Percentiles rank a stretch among this genome's conserved stretches.
phyloP scores from a whole-genome alignment of 1,140 invertebrate species.

The Uloborus diversus region DNA sequence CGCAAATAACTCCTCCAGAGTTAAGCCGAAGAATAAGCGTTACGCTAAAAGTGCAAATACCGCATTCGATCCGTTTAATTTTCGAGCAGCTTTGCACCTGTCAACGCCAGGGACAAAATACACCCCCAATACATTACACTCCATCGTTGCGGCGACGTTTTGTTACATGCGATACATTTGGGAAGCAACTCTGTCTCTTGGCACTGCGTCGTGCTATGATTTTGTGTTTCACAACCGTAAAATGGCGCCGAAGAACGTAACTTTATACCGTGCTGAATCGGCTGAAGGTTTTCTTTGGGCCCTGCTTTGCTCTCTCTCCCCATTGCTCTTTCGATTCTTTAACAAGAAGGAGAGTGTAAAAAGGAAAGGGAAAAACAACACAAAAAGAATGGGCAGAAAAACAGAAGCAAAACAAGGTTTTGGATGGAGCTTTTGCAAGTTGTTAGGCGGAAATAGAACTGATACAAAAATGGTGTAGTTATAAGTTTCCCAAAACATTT shows the following conservation, averaged over 20 bases:
- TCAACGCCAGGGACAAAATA: slow-evolving; percentile 31
- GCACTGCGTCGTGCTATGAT: too few relatives aligned
- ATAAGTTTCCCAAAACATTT: neutral
- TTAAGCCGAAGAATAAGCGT: too few relatives aligned
- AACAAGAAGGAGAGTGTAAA: neutral
- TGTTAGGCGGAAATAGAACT: slow-evolving; percentile 2
- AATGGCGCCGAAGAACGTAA: slow-evolving; percentile 19
- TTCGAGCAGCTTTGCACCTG: slow-evolving; percentile 11
- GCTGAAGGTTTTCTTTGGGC: too few relatives aligned
- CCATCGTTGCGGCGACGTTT: slow-evolving; percentile 25
- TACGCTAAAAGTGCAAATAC: too few relatives aligned
- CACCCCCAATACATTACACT: slow-evolving; percentile 39
- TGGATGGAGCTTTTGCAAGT: neutral
- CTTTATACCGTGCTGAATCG: slow-evolving; percentile 37
- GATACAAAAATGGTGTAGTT: neutral
- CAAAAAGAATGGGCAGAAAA: neutral
- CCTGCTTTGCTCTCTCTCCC: neutral
- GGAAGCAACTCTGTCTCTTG: neutral
- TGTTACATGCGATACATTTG: slow-evolving; percentile 18
- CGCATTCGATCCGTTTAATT: too few relatives aligned
- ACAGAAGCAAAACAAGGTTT: neutral
- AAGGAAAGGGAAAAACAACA: neutral
- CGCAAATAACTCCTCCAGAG: too few relatives aligned
- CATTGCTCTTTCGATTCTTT: neutral
- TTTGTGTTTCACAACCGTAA: neutral